A percentile compares a stretch with the other conserved stretches of the same genome.
phyloP scores from a whole-genome alignment of 2,113 vertebrate species.

The Chroicocephalus ridibundus region DNA sequence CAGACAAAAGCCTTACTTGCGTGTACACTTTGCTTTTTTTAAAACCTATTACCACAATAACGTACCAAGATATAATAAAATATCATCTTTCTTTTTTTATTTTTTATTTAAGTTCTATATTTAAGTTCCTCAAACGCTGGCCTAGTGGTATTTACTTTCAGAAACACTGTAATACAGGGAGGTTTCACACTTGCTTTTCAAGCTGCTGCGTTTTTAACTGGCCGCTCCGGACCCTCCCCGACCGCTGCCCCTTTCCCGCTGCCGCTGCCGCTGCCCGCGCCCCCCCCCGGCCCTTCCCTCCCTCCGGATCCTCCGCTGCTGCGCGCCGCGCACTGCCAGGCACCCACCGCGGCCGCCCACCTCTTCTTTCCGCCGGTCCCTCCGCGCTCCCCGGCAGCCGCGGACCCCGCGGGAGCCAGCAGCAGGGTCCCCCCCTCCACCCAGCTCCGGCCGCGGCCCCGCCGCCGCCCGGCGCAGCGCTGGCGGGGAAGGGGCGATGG shows the following conservation, averaged over 20 bases:
- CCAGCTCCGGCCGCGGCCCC: neutral
- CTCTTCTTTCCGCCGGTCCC: rapidly evolving
- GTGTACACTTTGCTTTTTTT: neutral
- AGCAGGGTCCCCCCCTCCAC: neutral
- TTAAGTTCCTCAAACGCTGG: neutral
- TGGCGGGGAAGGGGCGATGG: neutral
- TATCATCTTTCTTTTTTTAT: too few relatives aligned
- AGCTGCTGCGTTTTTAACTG: rapidly evolving
- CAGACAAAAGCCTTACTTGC: neutral
- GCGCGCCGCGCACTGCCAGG: neutral
- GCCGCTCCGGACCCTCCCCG: too few relatives aligned
- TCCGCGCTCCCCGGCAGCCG: neutral
- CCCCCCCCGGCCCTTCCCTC: too few relatives aligned
- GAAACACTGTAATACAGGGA: rapidly evolving
- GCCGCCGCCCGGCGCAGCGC: too few relatives aligned
- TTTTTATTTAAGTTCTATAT: neutral
- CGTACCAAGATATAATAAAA: rapidly evolving
- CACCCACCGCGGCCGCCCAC: too few relatives aligned
- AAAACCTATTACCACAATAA: neutral
- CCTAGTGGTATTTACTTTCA: rapidly evolving
- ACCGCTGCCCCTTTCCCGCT: neutral
- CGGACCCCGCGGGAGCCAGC: too few relatives aligned
- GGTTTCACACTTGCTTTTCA: neutral
- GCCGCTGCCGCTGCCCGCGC: neutral
- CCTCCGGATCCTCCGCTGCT: neutral